A percentile compares a stretch with the other conserved stretches of the same genome.
Evolutionary conservation across 2,113 vertebrate genomes (phyloP).

Genomic region (Trichomycterus rosablanca): DNA sequence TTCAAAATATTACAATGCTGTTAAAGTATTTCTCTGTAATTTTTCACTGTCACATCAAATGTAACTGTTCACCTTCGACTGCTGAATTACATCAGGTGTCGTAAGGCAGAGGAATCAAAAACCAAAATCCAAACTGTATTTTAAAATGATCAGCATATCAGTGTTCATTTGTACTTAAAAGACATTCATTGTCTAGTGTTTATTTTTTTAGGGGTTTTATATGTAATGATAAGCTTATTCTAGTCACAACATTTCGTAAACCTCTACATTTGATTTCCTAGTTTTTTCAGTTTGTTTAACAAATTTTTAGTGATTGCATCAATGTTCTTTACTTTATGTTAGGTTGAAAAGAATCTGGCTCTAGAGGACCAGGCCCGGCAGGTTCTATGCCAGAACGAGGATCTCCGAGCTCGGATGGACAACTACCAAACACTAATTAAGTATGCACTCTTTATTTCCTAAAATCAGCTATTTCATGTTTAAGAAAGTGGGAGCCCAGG

Average conservation of each 20-base stretch:
- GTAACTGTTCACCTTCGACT: too few species aligned
- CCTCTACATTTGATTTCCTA: background rate
- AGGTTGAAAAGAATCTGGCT: slow-evolving; percentile 78
- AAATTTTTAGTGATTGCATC: background rate
- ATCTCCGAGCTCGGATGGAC: slow-evolving; percentile 73
- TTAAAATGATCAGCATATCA: too few species aligned
- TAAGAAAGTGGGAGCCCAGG: background rate
- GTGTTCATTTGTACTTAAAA: too few species aligned
- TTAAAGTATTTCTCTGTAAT: too few species aligned
- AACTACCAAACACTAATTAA: slow-evolving; percentile 68
- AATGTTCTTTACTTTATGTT: background rate
- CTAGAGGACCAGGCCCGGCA: slow-evolving; percentile 78
- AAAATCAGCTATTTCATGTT: background rate
- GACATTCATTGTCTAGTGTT: background rate
- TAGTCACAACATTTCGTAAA: background rate
- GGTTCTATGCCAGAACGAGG: slow-evolving; percentile 84
- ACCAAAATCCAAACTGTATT: too few species aligned
- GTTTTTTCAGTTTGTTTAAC: background rate
- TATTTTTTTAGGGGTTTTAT: too few species aligned
- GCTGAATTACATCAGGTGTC: too few species aligned
- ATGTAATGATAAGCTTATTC: too few species aligned
- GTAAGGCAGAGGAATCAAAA: too few species aligned
- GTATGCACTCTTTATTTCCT: slow-evolving; percentile 54
- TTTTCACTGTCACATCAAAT: too few species aligned
- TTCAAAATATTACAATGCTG: too few species aligned